phyloP scores from a whole-genome alignment of 2,888 invertebrate genomes.

The Hetaerina titia region DNA sequence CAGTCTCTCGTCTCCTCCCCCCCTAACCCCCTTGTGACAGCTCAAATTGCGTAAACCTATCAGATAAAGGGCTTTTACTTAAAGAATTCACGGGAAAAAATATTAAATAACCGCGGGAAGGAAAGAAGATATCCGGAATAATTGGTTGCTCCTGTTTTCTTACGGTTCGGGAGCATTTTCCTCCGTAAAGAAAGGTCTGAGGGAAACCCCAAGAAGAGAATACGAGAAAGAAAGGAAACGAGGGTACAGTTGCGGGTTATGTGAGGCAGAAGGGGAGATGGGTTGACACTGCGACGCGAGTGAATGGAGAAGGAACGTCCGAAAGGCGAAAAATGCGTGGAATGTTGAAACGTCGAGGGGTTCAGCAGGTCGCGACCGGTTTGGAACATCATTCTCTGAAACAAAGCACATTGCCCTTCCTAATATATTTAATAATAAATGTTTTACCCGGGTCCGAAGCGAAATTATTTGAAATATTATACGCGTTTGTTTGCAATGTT shows the following conservation, averaged over 20 bases:
- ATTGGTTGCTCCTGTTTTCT: not conserved
- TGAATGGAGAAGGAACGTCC: not conserved
- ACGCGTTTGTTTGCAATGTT: too few relatives aligned
- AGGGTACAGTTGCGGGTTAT: not conserved
- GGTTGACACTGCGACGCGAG: not conserved
- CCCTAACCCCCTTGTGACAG: not conserved
- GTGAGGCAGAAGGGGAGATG: not conserved
- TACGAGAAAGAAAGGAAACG: not conserved
- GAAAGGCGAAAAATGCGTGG: not conserved
- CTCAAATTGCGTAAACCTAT: not conserved
- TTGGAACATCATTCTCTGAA: not conserved
- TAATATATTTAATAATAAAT: not conserved
- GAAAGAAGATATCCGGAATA: not conserved
- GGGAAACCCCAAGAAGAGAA: not conserved
- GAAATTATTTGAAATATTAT: too few relatives aligned
- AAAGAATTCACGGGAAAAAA: not conserved
- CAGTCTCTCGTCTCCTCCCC: not conserved
- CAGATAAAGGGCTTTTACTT: not conserved
- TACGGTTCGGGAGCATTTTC: too few relatives aligned
- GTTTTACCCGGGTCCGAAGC: not conserved
- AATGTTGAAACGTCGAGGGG: not conserved
- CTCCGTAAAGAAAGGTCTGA: not conserved
- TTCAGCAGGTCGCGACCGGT: not conserved
- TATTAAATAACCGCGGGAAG: not conserved
- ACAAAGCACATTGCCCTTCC: not conserved